phyloP scores from a whole-genome alignment of 2,113 vertebrate genomes.

The Alligator mississippiensis region DNA sequence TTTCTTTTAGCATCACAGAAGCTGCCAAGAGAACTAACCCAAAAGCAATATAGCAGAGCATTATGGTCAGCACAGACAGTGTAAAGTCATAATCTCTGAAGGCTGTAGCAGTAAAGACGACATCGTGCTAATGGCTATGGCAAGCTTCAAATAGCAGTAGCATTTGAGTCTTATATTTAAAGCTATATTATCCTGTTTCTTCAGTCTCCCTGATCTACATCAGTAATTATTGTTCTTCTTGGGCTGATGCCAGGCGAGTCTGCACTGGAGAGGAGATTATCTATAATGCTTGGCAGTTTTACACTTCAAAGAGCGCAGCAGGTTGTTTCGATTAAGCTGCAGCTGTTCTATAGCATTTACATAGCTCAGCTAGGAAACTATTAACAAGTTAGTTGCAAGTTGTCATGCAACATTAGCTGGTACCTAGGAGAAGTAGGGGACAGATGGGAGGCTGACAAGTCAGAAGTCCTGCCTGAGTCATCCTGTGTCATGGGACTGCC shows the following conservation, averaged over 20 bases:
- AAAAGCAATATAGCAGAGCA: background rate
- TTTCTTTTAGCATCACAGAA: background rate
- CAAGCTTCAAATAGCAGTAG: conserved; percentile 46
- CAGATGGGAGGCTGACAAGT: background rate
- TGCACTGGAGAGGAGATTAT: conserved; percentile 10
- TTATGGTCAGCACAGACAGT: background rate
- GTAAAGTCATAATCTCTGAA: background rate
- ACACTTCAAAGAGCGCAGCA: background rate
- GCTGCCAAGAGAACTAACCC: conserved; percentile 11
- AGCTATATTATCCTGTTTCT: conserved; percentile 44
- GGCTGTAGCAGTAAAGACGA: background rate
- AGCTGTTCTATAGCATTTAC: background rate
- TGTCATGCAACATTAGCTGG: background rate
- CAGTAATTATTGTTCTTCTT: conserved; percentile 53
- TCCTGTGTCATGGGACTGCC: fast-evolving
- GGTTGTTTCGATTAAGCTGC: conserved; percentile 20
- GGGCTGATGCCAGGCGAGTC: conserved; percentile 48
- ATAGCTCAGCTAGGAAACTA: background rate
- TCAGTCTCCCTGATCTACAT: conserved; percentile 55
- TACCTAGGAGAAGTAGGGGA: background rate
- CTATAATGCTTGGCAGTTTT: conserved; percentile 18
- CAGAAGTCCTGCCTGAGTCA: background rate
- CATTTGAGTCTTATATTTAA: conserved; percentile 51
- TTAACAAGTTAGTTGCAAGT: fast-evolving
- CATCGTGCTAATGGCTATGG: conserved; percentile 26